Evolutionary conservation across 2,888 invertebrate genomes (phyloP).

Genomic region (Pedicia rivosa): DNA sequence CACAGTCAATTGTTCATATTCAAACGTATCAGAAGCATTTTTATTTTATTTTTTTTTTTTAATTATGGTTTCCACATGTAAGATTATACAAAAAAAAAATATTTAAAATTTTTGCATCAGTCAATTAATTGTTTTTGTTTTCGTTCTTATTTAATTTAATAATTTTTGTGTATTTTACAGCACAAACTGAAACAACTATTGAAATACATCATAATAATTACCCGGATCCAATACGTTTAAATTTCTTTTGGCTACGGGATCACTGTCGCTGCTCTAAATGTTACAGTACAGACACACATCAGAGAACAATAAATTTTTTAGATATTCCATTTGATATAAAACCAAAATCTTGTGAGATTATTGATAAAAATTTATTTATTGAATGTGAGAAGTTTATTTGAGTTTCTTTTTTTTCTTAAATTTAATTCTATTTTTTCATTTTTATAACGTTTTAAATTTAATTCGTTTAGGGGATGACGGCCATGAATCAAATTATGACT

Average conservation of each 20-base stretch:
- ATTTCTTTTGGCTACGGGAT: constrained; percentile 26
- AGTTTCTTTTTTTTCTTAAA: not conserved
- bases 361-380: constrained; percentile 27
- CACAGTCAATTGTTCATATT: too few relatives aligned
- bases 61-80: too few relatives aligned
- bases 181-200: too few relatives aligned
- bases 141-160: too few relatives aligned
- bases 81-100: too few relatives aligned
- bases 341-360: constrained; percentile 23
- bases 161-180: too few relatives aligned
- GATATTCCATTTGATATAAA: constrained; percentile 34
- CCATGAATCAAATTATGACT: constrained; percentile 35
- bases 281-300: constrained; percentile 39
- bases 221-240: constrained; percentile 15
- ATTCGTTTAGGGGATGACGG: constrained; percentile 36
- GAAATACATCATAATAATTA: constrained; percentile 10
- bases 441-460: not conserved
- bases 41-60: too few relatives aligned
- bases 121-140: too few relatives aligned
- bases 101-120: too few relatives aligned
- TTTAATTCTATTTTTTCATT: too few relatives aligned
- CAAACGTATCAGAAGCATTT: too few relatives aligned
- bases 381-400: constrained; percentile 37
- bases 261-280: constrained; percentile 39
- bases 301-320: constrained; percentile 39